Base-by-base conservation (phyloP, 2,113 vertebrate genomes). In the Marmota monax region DNA sequence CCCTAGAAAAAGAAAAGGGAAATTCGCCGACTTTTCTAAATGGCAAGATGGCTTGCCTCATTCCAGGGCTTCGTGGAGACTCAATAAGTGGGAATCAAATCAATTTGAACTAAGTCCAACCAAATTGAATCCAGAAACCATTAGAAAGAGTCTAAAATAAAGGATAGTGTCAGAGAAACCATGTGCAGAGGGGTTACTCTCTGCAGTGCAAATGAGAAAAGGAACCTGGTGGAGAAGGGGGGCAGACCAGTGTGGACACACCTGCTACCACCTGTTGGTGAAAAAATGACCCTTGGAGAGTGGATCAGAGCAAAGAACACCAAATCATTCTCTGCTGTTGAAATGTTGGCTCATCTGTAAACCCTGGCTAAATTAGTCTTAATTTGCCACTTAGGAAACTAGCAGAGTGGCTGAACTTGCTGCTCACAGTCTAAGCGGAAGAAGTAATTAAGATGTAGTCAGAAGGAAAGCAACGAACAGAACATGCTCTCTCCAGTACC, bases 361-460 rank as follows among this genome's bases (percentile, higher is more conserved):
- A 94, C 94, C 86, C 91, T 78, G 56, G 96, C 96, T 97, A 96
- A 97, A 90, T 97, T 97, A 97, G 95, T 84, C 96, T 80, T 98
- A 96, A 98, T 98, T 98, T 98, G 95, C 96, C 95, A 95, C 96
- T 97, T 97, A 97, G 96, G 95, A 97, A 95, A 92, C 94, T 96
- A 95, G 91, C 94, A 97, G 70, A 93, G 94, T 92, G 79, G 85
- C 88, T 97, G 94, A 98, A 97, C 94, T 97, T 94, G 88, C 95
- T 88, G 56, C 89, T 96, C 85, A 96, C 97, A 96, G 16, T 45
- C 92, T 94, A 93, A 98, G 98, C 90, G 32, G 92, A 97, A 97
- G 69, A 98, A 94, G 93, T 98, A 98, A 98, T 98, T 98, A 97
- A 97, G 80, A 94, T 39, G 78, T 96, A 96, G 97, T 97, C 69